Conservation (phyloP, 1,140 invertebrate genomes). For the Aphaenogaster ashmeadi region DNA sequence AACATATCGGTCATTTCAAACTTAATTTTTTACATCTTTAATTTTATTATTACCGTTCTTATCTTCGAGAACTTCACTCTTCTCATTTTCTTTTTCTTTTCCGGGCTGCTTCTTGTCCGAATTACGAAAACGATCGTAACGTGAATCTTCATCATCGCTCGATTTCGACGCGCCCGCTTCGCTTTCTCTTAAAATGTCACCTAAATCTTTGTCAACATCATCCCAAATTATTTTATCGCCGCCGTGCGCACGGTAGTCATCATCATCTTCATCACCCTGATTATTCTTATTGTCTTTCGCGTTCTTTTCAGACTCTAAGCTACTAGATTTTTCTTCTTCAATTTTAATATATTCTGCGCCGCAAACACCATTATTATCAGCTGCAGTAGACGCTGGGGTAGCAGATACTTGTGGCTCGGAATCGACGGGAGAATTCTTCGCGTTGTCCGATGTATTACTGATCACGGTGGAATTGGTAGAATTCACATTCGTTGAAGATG, state of each 20-base stretch:
- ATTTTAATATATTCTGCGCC: conserved; percentile 66
- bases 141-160: conserved; percentile 90
- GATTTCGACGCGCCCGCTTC: conserved; percentile 89
- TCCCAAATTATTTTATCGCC: conserved; percentile 90
- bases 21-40: conserved; percentile 78
- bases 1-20: conserved; percentile 76
- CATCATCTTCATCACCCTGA: conserved; percentile 86
- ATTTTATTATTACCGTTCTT: conserved; percentile 75
- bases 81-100: conserved; percentile 81
- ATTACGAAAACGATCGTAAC: conserved; percentile 88
- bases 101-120: conserved; percentile 84
- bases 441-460: conserved; percentile 69
- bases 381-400: conserved; percentile 48
- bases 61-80: conserved; percentile 73
- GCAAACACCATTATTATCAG: conserved; percentile 52
- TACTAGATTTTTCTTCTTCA: conserved; percentile 74
- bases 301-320: conserved; percentile 67
- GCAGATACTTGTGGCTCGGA: conserved; percentile 70
- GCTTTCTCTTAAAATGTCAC: conserved; percentile 90
- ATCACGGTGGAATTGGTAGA: conserved; percentile 66
- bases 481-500: conserved; percentile 72
- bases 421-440: conserved; percentile 74
- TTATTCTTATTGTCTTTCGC: conserved; percentile 70
- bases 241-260: conserved; percentile 86
- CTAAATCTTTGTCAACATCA: conserved; percentile 92